Percentiles rank a stretch among this genome's conserved stretches.
Evolutionary conservation across 2,888 invertebrate genomes (phyloP).

Genomic region (Machimus rusticus): DNA sequence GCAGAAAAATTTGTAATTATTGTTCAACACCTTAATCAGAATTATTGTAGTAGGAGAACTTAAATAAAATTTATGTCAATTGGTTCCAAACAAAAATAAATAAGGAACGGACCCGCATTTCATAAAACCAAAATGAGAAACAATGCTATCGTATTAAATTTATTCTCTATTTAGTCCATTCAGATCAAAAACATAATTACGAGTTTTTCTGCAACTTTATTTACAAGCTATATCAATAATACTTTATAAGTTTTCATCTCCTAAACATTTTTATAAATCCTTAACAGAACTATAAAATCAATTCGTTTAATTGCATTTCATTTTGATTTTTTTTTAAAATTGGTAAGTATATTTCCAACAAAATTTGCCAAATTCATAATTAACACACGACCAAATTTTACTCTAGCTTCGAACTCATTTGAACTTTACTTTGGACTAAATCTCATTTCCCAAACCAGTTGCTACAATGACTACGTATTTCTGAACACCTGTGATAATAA

Average conservation of each 20-base stretch:
- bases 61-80: not conserved
- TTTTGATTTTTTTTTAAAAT: too few relatives aligned
- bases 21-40: not conserved
- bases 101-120: not conserved
- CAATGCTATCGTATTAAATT: not conserved
- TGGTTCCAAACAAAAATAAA: not conserved
- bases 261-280: too few relatives aligned
- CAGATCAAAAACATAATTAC: not conserved
- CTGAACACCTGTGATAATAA: not conserved
- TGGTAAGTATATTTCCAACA: too few relatives aligned
- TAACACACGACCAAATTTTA: not conserved
- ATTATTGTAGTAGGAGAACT: not conserved
- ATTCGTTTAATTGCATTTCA: not conserved
- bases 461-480: not conserved
- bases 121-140: not conserved
- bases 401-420: not conserved
- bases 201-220: not conserved
- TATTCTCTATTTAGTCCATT: too few relatives aligned
- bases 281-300: not conserved
- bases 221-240: too few relatives aligned
- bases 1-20: not conserved
- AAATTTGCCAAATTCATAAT: not conserved
- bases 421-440: not conserved
- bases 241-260: too few relatives aligned
- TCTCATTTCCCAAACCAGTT: not conserved